Evolutionary conservation across 2,113 vertebrate species (phyloP).

Genomic region (Halichoeres trimaculatus): DNA sequence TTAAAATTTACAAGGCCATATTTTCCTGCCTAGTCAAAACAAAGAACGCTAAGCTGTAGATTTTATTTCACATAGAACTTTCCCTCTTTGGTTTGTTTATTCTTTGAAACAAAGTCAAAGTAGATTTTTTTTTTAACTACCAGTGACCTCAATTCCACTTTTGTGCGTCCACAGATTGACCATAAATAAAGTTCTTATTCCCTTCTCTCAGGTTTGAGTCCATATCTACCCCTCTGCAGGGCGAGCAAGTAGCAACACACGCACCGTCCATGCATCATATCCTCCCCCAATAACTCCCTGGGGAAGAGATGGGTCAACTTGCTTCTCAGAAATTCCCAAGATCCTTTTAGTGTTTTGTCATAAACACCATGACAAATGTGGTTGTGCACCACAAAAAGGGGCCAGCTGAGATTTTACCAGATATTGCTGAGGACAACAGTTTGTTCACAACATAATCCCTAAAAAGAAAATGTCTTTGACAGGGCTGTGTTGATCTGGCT

Average conservation of each 20-base stretch:
- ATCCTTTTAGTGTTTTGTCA: conserved; percentile 44
- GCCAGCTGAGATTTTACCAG: conserved; percentile 49
- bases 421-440: conserved; percentile 38
- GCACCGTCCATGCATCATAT: conserved; percentile 58
- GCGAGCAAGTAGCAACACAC: conserved; percentile 64
- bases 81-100: too few species aligned
- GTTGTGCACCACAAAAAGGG: conserved; percentile 51
- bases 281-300: conserved; percentile 47
- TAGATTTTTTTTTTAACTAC: too few species aligned
- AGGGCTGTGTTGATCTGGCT: conserved; percentile 21
- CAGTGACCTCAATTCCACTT: too few species aligned
- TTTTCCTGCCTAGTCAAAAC: too few species aligned
- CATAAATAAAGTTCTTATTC: conserved; percentile 73
- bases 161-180: conserved; percentile 29
- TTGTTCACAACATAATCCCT: conserved; percentile 35
- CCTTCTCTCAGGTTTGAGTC: conserved; percentile 64
- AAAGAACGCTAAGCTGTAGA: too few species aligned
- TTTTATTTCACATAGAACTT: too few species aligned
- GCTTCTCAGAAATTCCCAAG: conserved; percentile 52
- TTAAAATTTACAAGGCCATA: too few species aligned
- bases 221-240: conserved; percentile 28
- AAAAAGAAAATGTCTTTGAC: conserved; percentile 40
- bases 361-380: conserved; percentile 72
- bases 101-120: too few species aligned
- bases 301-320: conserved; percentile 40